Conservation (phyloP, 2,888 invertebrate genomes). For the Ennomos quercinarius region DNA sequence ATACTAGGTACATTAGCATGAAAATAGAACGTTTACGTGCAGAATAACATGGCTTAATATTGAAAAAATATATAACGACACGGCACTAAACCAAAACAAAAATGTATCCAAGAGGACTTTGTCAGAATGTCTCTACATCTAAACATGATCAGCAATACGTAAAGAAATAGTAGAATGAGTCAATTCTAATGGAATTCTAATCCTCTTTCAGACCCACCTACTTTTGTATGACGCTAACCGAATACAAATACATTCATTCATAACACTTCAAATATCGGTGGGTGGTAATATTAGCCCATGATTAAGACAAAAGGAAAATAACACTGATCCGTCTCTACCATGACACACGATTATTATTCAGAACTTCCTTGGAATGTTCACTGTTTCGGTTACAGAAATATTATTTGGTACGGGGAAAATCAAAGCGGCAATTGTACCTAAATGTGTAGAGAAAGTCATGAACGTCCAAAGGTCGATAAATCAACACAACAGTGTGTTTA, state of each 20-base stretch:
- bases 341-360: constrained; percentile 38
- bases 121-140: neutral
- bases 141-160: constrained; percentile 2
- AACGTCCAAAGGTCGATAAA: constrained; percentile 29
- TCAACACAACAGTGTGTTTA: constrained; percentile 11
- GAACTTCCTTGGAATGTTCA: constrained; percentile 35
- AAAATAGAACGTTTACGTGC: constrained; percentile 39
- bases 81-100: constrained; percentile 4
- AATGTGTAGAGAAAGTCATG: constrained; percentile 11
- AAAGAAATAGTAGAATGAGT: constrained; percentile 10
- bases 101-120: constrained; percentile 16
- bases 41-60: constrained; percentile 7
- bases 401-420: constrained; percentile 9
- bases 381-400: constrained; percentile 31
- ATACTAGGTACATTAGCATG: constrained; percentile 21
- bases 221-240: constrained; percentile 28
- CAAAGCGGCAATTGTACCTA: constrained; percentile 12
- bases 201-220: constrained; percentile 19
- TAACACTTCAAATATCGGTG: constrained; percentile 23
- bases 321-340: constrained; percentile 26
- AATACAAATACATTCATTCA: constrained; percentile 39
- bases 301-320: constrained; percentile 33
- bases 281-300: constrained; percentile 30
- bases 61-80: constrained; percentile 9
- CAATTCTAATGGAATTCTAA: constrained; percentile 8